Base-by-base conservation (phyloP, 2,797 vertebrate species). In the Sternarchorhynchus goeldii region DNA sequence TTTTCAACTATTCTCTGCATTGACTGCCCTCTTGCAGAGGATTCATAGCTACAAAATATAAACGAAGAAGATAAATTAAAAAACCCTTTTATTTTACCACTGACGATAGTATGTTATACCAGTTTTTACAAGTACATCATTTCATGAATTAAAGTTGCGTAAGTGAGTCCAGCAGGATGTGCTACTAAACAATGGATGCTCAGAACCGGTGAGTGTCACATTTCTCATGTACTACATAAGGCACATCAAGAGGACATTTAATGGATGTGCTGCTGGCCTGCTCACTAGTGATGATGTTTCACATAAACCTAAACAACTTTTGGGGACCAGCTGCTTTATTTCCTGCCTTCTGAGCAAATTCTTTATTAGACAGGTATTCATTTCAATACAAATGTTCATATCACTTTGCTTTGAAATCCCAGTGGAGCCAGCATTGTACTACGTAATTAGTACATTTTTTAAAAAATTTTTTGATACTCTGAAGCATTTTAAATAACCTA, bases 1-100 rank as follows among this genome's bases (percentile, higher is more conserved):
- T 67, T 75, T 57, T 57, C 29, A 73, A 68, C 34, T 32, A n/a
- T 57, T 59, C 57, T 75, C 64, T 62, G 53, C 70, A 29, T 55
- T 62, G 68, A 62, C 80, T 86, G 85, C 78, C 85, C 76, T 74
- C 85, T 83, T 77, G 82, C 82, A 82, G 76, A 81, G 68, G 53
- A 32, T 55, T 34, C 21, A 68, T 31, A 65, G 36, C 58, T 63
- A 59, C 32, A 50, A 73, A 72, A 31, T 65, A 68, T 55, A 39
- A 80, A 69, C 59, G 62, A 66, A 71, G 29, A 2, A 63, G 5
- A 32, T 41, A 7, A 5, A 56, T 32, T 45, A 17, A 16, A 50
- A 50, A 50, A 50, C 16, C 31, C 64, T 73, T 5, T 57, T 77
- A 73, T 41, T 31, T 18, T 74, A 70, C 39, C 14, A 79, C 68